A percentile compares a stretch with the other conserved stretches of the same genome.
Evolutionary conservation across 1,140 invertebrate genomes (phyloP).

Genomic region (Polyergus mexicanus): DNA sequence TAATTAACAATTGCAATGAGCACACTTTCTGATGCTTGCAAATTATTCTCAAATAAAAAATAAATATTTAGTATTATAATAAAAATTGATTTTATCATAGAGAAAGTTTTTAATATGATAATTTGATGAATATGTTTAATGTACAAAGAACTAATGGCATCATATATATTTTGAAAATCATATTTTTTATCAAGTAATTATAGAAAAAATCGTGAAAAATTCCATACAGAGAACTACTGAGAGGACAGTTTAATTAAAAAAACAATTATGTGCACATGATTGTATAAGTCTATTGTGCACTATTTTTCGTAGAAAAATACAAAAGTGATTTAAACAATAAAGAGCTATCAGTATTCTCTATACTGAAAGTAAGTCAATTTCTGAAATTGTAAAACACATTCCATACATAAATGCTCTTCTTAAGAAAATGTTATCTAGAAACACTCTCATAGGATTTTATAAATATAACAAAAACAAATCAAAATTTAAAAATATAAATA

Average conservation of each 20-base stretch:
- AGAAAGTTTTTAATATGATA: too few relatives aligned
- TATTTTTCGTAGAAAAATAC: background rate
- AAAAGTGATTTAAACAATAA: background rate
- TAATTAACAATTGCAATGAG: background rate
- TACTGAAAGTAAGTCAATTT: background rate
- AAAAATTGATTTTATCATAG: too few relatives aligned
- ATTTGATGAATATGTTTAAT: too few relatives aligned
- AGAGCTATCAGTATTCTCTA: too few relatives aligned
- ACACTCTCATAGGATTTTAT: background rate
- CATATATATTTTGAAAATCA: too few relatives aligned
- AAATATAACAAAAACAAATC: background rate
- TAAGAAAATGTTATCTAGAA: background rate
- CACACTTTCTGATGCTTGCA: background rate
- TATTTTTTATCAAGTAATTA: too few relatives aligned
- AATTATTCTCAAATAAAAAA: background rate
- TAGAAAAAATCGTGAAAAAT: too few relatives aligned
- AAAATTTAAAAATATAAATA: background rate
- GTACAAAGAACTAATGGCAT: too few relatives aligned
- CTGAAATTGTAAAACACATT: background rate
- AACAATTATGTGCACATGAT: background rate
- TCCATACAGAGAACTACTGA: background rate
- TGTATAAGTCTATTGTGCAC: background rate
- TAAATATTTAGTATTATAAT: too few relatives aligned
- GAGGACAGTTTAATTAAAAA: background rate
- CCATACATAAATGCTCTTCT: background rate